Base-by-base conservation (phyloP, 1,140 invertebrate genomes). In the Caenorhabditis remanei region DNA sequence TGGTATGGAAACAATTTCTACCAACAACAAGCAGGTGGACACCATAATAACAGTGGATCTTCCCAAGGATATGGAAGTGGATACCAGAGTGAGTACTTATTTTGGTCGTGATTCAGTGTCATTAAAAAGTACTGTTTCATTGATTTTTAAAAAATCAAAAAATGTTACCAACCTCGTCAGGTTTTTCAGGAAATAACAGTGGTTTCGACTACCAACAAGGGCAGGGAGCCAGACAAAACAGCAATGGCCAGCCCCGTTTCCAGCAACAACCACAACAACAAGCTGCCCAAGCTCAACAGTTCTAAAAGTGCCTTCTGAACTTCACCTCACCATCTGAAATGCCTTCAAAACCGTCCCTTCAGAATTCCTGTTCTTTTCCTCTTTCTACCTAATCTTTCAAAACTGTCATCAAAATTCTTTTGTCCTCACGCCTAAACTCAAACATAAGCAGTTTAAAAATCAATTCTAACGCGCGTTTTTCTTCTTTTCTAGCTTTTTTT, bases 1-100 rank as follows among this genome's bases (percentile, higher is more conserved):
- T 87, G 85, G 85, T 87, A 87, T 41, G 79, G 85, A 56, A 83
- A 61, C 40, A 43, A 43, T 43, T 82, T 43, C 24, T 75, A 75
- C 19, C 41, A 41, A 43, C 67, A 75, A 48, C 67, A 75, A 21
- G 32, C 32, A 32, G 67, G 67, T 16, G 43, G 11, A 0, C 40
- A 67, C 41, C 46, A 71, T 16, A 63, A 85, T 41, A 48, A 85
- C 40, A 53, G 40, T 21, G 63, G 63, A 50, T 53, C 41, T 6
- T 63, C 84, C 21, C 50, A 48, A 24, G 84, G 61, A 43, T 85
- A 85, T 55, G 84, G 84, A 85, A 84, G 56, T 48, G 84, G 67
- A 75, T 75, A 75, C 67, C 67, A 75, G 67, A 75, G 67, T 75
- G 14, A 75, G 67, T 75, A 8, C 40, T 65, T 21, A 32, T 32